Evolutionary conservation across 2,113 vertebrate species (phyloP), one percentile per base, ranked within the genome.

Genomic region (Petromus typicus): DNA sequence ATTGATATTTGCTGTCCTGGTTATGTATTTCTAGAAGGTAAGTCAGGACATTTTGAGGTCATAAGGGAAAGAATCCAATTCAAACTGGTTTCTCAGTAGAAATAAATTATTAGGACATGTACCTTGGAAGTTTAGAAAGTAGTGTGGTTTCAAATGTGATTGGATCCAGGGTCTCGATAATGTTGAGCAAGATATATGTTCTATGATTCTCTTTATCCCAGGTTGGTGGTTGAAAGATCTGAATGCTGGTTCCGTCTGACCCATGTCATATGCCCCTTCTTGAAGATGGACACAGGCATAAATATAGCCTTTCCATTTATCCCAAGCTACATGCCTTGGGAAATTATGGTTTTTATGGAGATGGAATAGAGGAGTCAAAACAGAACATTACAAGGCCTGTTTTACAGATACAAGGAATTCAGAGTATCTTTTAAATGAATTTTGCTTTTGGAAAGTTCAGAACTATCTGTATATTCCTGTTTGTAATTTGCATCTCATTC

Each of bases 31-130:
- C 40, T 67, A 45, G 8, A 5, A 81, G 37, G 48, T 43, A 64
- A 64, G 34, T 56, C 63, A 82, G 79, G 63, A 66, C 5, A 86
- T 23, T 64, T 4, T 56, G 61, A 30, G 37, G 16, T 87, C 57
- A 85, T 22, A 45, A 78, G 54, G 16, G 30, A 85, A 94, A 76
- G 4, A 93, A 89, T 82, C 30, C 66, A 86, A 56, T 89, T 69
- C 40, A 79, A 86, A 48, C 37, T 45, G 51, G 6, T 51, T 69
- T 67, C 43, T 87, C 43, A 51, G 51, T 43, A 80, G 64, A 67
- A 84, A 61, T 86, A 59, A 86, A 81, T 79, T 34, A 57, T 63
- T 34, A 90, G 64, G 18, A 5, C 7, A n/a, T 34, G 7, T 69
- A 40, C 57, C 87, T 37, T 66, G 32, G n/a, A 64, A 71, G 34